A percentile compares a stretch with the other conserved stretches of the same genome.
These are phyloP conservation scores for Stenolophus ochropezus DNA, from an alignment of 2,888 invertebrate species.

Conservation along the genomic window DNA sequence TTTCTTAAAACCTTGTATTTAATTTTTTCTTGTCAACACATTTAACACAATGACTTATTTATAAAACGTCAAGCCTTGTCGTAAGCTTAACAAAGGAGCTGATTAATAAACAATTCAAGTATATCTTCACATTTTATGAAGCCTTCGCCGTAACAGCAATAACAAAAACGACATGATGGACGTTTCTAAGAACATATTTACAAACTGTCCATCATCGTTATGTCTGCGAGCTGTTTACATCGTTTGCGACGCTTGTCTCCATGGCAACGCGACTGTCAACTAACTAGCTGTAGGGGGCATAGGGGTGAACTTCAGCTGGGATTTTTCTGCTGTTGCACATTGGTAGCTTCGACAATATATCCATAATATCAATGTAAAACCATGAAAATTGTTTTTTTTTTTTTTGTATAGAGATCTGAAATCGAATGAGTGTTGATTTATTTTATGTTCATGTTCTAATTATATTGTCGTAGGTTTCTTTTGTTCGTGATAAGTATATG, in stretches of 20 bases:
- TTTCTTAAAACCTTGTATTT: neutral
- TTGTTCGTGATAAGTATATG: neutral
- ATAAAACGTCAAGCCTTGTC: neutral
- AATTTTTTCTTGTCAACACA: neutral
- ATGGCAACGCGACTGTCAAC: slow-evolving; percentile 35
- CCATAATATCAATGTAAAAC: neutral
- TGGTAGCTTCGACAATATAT: neutral
- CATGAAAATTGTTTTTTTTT: too few species aligned
- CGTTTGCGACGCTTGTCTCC: slow-evolving; percentile 18
- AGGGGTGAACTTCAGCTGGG: slow-evolving; percentile 1
- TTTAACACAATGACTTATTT: neutral
- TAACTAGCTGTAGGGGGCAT: too few species aligned
- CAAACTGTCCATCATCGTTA: slow-evolving; percentile 32
- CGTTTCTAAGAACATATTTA: slow-evolving; percentile 33
- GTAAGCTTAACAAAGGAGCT: neutral
- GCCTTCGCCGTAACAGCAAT: neutral
- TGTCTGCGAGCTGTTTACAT: slow-evolving; percentile 29
- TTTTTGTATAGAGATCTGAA: slow-evolving; percentile 7
- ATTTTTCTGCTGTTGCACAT: neutral
- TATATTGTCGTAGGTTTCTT: neutral
- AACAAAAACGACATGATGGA: slow-evolving; percentile 9
- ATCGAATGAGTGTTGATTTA: neutral
- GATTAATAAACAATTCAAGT: neutral
- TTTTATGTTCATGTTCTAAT: slow-evolving; percentile 9
- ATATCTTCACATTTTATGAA: neutral